Evolutionary conservation across 1,140 invertebrate species (phyloP).

Genomic region (Asobara japonica): DNA sequence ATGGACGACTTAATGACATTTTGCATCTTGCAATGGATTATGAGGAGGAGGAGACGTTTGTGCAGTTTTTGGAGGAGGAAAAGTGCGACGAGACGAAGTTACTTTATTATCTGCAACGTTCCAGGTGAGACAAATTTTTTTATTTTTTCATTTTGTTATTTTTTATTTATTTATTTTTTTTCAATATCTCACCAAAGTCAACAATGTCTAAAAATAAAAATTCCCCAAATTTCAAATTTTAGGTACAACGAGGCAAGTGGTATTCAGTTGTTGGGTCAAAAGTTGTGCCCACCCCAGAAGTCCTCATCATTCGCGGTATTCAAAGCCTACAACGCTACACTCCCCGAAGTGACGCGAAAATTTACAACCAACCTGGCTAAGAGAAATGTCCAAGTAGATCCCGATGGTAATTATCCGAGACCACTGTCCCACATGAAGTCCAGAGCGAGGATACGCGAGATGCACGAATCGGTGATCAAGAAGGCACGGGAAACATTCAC

Average conservation of each 20-base stretch:
- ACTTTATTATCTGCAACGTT: conserved; percentile 61
- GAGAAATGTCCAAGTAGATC: conserved; percentile 21
- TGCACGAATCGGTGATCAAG: conserved; percentile 51
- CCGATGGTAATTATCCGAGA: conserved; percentile 44
- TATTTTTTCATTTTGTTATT: too few species aligned
- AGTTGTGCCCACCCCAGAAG: conserved; percentile 19
- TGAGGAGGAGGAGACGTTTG: conserved; percentile 69
- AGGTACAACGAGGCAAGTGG: neutral
- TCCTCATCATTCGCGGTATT: conserved; percentile 46
- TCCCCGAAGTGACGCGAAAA: conserved; percentile 53
- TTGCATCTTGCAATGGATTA: conserved; percentile 67
- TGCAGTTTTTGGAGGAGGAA: conserved; percentile 65
- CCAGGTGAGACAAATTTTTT: too few species aligned
- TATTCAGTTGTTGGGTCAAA: conserved; percentile 3
- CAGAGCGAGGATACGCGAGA: conserved; percentile 33
- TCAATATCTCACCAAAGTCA: too few species aligned
- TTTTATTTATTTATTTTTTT: too few species aligned
- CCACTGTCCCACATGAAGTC: conserved; percentile 57
- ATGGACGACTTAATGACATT: conserved; percentile 67
- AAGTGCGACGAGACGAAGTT: conserved; percentile 54
- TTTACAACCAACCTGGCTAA: conserved; percentile 40
- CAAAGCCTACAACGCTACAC: conserved; percentile 54
- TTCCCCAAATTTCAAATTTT: too few species aligned
- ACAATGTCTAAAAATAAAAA: too few species aligned
- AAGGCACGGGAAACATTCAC: conserved; percentile 57